These are phyloP conservation scores for Drymonia ruficornis DNA, from an alignment of 2,888 invertebrate species.

Conservation along the genomic window DNA sequence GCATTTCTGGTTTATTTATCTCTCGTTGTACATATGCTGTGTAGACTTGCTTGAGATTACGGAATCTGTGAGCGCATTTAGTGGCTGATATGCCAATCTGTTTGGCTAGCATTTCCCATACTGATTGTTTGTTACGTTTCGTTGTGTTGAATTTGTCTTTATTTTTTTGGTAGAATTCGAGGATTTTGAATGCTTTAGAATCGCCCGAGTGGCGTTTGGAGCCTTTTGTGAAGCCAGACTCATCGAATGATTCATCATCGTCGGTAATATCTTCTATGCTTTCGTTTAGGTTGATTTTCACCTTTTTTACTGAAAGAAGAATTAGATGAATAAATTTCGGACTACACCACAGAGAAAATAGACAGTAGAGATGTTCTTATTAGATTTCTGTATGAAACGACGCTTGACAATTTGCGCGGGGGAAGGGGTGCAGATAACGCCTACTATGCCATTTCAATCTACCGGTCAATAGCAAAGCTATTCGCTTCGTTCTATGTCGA, in stretches of 20 bases:
- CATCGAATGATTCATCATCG: conserved; percentile 52
- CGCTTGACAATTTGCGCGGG: too few species aligned
- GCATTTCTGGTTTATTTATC: conserved; percentile 70
- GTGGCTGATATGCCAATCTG: conserved; percentile 62
- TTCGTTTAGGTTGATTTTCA: conserved; percentile 49
- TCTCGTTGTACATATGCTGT: conserved; percentile 67
- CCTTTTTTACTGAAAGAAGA: conserved; percentile 59
- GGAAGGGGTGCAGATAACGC: too few species aligned
- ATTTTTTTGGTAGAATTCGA: conserved; percentile 71
- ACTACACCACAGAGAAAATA: too few species aligned
- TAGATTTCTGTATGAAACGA: too few species aligned
- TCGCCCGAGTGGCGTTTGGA: conserved; percentile 54
- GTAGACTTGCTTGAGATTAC: conserved; percentile 71
- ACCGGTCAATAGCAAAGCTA: too few species aligned
- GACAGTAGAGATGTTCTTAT: too few species aligned
- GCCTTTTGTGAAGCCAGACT: conserved; percentile 52
- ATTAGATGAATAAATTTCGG: too few species aligned
- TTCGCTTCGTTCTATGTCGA: too few species aligned
- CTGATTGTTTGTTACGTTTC: conserved; percentile 54
- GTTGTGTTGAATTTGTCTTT: conserved; percentile 68
- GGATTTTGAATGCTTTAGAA: conserved; percentile 67
- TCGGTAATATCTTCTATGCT: conserved; percentile 43
- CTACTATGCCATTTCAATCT: too few species aligned
- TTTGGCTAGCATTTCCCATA: conserved; percentile 64
- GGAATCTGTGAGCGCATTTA: conserved; percentile 71